A percentile compares a stretch with the other conserved stretches of the same genome.
Conservation (phyloP, 2,797 vertebrate species). For the Dallia pectoralis region DNA sequence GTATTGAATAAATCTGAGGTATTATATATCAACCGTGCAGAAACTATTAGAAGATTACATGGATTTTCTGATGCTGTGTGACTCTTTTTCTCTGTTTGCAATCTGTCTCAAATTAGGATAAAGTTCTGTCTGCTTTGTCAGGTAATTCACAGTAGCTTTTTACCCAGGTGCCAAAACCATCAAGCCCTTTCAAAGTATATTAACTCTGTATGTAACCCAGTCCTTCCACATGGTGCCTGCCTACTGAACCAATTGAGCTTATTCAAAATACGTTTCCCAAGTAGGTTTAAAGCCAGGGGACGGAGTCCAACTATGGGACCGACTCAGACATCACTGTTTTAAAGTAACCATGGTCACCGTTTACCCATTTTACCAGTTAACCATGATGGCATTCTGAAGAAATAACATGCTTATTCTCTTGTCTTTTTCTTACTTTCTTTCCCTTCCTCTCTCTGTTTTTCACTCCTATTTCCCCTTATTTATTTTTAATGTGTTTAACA, state of each 20-base stretch:
- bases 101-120: no score
- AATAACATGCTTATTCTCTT: slow-evolving; percentile 42
- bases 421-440: background rate
- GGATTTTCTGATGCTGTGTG: no score
- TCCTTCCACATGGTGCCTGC: slow-evolving; percentile 72
- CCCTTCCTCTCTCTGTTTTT: background rate
- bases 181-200: slow-evolving; percentile 84
- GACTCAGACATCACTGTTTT: slow-evolving; percentile 55
- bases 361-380: background rate
- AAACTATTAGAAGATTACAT: no score
- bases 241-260: slow-evolving; percentile 55
- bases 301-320: slow-evolving; percentile 40
- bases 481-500: slow-evolving; percentile 42
- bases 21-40: no score
- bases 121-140: slow-evolving; percentile 18
- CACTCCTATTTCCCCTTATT: background rate
- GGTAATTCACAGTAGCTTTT: slow-evolving; percentile 50
- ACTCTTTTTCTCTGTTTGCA: no score
- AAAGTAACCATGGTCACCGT: slow-evolving; percentile 44
- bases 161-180: slow-evolving; percentile 79
- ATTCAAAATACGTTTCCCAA: slow-evolving; percentile 58
- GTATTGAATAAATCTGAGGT: no score
- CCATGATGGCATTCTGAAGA: slow-evolving; percentile 39
- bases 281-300: slow-evolving; percentile 54
- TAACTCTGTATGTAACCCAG: slow-evolving; percentile 82